A percentile compares a stretch with the other conserved stretches of the same genome.
Conservation (phyloP, 2,113 vertebrate genomes). For the Entomyzon cyanotis region DNA sequence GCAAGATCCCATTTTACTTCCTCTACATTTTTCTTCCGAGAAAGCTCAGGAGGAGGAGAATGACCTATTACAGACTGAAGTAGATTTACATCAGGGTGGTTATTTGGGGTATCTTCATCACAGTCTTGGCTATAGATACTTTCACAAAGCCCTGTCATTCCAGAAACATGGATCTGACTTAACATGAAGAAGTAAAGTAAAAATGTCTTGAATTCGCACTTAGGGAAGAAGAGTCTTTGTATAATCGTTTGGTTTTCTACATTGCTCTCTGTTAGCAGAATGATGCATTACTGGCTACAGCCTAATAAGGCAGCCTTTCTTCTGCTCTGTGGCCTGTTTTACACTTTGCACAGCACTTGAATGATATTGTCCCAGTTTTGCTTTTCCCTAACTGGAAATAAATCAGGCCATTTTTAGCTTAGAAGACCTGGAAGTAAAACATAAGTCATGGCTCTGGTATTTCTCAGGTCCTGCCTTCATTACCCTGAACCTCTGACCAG, state of each 20-base stretch:
- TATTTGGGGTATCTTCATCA: neutral
- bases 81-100: neutral
- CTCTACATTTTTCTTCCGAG: neutral
- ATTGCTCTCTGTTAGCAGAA: neutral
- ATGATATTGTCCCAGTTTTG: neutral
- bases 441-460: neutral
- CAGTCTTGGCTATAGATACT: neutral
- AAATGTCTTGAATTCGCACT: neutral
- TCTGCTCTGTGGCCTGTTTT: neutral
- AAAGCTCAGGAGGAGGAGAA: neutral
- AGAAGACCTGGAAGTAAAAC: neutral
- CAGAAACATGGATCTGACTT: neutral
- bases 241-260: accelerated
- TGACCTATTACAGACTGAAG: neutral
- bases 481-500: neutral
- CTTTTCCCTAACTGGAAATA: neutral
- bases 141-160: neutral
- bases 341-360: neutral
- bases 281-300: neutral
- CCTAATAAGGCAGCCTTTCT: neutral
- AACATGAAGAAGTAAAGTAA: neutral
- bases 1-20: neutral
- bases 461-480: neutral
- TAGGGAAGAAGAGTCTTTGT: neutral
- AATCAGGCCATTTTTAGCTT: neutral